Evolutionary conservation across 2,797 vertebrate species (phyloP).

Genomic region (Emydoidea blandingii): DNA sequence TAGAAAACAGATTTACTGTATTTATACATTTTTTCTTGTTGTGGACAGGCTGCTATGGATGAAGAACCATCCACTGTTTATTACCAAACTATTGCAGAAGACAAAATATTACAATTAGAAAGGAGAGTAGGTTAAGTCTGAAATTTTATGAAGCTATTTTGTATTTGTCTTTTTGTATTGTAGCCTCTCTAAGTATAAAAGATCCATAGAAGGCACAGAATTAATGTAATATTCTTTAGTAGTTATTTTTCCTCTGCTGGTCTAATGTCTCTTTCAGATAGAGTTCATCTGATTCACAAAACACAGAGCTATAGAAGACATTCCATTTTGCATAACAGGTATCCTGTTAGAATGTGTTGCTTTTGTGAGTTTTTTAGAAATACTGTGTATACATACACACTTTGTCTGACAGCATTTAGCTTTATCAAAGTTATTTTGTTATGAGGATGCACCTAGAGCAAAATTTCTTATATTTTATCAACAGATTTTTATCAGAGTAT

Average conservation of each 20-base stretch:
- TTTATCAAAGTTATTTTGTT: conserved; percentile 2
- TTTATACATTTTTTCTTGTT: neutral
- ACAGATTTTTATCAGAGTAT: conserved; percentile 61
- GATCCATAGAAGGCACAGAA: neutral
- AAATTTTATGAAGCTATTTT: neutral
- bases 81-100: neutral
- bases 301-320: neutral
- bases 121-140: neutral
- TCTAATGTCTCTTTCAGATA: neutral
- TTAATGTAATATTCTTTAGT: neutral
- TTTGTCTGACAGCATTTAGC: neutral
- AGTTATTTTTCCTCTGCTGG: neutral
- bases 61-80: neutral
- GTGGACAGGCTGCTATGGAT: neutral
- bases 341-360: neutral
- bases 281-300: neutral
- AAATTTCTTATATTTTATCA: conserved; percentile 48
- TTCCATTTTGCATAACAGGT: neutral
- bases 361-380: neutral
- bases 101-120: neutral
- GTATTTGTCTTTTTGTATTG: neutral
- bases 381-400: neutral
- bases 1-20: neutral
- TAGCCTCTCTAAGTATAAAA: accelerated
- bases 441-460: conserved; percentile 2